phyloP scores from a whole-genome alignment of 2,113 vertebrate species.

The Amblyopsis rosae region DNA sequence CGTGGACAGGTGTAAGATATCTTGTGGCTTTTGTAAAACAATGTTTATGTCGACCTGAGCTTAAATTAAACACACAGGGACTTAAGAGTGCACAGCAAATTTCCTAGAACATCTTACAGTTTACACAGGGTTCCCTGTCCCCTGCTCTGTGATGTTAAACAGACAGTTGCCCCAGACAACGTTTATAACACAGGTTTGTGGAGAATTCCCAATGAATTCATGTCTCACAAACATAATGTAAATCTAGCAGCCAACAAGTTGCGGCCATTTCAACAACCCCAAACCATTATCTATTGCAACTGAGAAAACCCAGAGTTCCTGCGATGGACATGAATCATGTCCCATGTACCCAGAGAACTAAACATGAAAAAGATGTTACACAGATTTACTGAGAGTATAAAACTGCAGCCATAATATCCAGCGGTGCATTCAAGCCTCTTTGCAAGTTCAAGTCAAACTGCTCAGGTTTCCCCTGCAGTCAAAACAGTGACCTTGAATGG shows the following conservation, averaged over 20 bases:
- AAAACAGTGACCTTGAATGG: constrained; percentile 57
- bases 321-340: constrained; percentile 31
- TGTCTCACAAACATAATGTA: constrained; percentile 48
- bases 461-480: constrained; percentile 56
- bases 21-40: constrained; percentile 53
- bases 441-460: constrained; percentile 52
- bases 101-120: constrained; percentile 38
- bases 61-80: constrained; percentile 55
- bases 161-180: constrained; percentile 40
- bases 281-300: constrained; percentile 11
- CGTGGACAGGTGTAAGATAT: constrained; percentile 41
- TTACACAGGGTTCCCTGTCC: constrained; percentile 38
- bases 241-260: constrained; percentile 30
- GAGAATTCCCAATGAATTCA: constrained; percentile 35
- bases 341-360: constrained; percentile 46
- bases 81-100: constrained; percentile 2
- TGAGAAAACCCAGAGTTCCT: constrained; percentile 60
- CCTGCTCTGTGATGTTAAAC: constrained; percentile 32
- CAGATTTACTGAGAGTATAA: constrained; percentile 37
- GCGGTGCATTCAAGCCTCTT: constrained; percentile 31
- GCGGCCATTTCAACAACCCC: constrained; percentile 23
- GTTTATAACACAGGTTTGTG: constrained; percentile 54
- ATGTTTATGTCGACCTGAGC: constrained; percentile 51
- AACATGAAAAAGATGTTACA: constrained; percentile 54
- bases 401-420: constrained; percentile 30